Conservation (phyloP, 1,140 invertebrate genomes). For the Lordiphosa mommai region DNA sequence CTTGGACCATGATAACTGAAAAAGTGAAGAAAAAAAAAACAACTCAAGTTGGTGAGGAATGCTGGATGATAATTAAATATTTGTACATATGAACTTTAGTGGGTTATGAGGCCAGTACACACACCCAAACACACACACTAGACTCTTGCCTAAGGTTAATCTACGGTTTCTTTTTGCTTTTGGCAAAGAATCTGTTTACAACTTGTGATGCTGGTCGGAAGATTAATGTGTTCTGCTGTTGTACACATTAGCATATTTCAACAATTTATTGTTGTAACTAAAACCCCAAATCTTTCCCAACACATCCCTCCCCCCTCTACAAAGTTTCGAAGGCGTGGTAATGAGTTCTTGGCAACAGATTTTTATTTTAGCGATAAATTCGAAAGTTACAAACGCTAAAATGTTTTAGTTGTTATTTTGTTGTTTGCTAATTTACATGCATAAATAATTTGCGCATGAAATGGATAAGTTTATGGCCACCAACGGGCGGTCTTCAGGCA, state of each 20-base stretch:
- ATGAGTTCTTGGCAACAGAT: constrained; percentile 38
- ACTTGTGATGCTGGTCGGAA: constrained; percentile 44
- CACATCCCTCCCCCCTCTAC: constrained; percentile 2
- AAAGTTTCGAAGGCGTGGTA: constrained; percentile 45
- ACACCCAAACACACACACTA: constrained; percentile 8
- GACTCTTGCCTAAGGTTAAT: constrained; percentile 9
- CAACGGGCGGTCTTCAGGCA: constrained; percentile 36
- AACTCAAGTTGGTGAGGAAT: constrained; percentile 33
- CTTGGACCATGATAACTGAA: constrained; percentile 48
- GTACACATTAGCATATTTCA: constrained; percentile 55
- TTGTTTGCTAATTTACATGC: constrained; percentile 54
- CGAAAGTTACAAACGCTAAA: constrained; percentile 42
- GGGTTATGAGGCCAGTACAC: constrained; percentile 50
- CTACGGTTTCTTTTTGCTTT: constrained; percentile 31
- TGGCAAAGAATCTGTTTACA: constrained; percentile 44
- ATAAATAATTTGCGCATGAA: constrained; percentile 66
- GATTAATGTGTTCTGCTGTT: constrained; percentile 46
- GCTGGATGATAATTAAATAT: constrained; percentile 61
- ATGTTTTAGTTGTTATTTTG: constrained; percentile 13
- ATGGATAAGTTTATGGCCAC: constrained; percentile 57
- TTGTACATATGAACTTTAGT: constrained; percentile 69
- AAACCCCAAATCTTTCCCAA: background rate
- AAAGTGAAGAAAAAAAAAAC: constrained; percentile 19
- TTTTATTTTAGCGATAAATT: constrained; percentile 44
- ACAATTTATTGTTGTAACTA: constrained; percentile 57